Percentiles rank a stretch among this genome's conserved stretches.
Evolutionary conservation across 2,797 vertebrate species (phyloP).

Genomic region (Poecilia gillii): DNA sequence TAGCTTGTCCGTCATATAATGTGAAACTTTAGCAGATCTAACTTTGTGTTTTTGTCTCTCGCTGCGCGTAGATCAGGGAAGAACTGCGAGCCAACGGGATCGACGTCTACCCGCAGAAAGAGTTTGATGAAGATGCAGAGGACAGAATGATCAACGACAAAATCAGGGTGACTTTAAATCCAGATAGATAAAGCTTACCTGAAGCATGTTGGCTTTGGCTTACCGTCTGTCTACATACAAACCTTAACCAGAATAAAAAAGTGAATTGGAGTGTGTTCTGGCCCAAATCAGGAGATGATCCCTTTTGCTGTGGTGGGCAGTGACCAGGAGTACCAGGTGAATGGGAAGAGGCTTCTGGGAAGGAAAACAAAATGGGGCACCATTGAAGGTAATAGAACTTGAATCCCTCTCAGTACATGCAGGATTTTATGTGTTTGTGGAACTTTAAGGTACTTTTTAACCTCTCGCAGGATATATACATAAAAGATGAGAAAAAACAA

Average conservation of each 20-base stretch:
- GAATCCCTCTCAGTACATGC: background rate
- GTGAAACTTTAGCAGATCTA: background rate
- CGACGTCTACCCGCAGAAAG: conserved; percentile 96
- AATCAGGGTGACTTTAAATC: conserved; percentile 85
- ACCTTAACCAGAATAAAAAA: background rate
- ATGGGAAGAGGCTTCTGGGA: conserved; percentile 94
- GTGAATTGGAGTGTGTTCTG: background rate
- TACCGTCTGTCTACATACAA: background rate
- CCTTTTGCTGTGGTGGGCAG: conserved; percentile 98
- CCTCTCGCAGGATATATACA: background rate
- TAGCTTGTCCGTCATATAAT: background rate
- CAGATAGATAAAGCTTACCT: background rate
- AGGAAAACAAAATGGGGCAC: conserved; percentile 99
- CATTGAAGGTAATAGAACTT: conserved; percentile 90
- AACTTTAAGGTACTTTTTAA: background rate
- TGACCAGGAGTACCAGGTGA: conserved; percentile 97
- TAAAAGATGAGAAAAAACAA: background rate
- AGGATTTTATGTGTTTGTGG: background rate
- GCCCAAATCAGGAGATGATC: conserved; percentile 91
- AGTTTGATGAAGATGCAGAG: conserved; percentile 95
- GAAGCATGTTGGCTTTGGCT: background rate
- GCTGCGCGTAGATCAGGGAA: conserved; percentile 86
- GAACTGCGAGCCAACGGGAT: conserved; percentile 94
- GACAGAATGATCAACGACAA: conserved; percentile 95
- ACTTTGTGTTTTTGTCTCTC: conserved; percentile 1